phyloP scores from a whole-genome alignment of 37 sponge, comb jelly and placozoan species.

The Corticium candelabrum region DNA sequence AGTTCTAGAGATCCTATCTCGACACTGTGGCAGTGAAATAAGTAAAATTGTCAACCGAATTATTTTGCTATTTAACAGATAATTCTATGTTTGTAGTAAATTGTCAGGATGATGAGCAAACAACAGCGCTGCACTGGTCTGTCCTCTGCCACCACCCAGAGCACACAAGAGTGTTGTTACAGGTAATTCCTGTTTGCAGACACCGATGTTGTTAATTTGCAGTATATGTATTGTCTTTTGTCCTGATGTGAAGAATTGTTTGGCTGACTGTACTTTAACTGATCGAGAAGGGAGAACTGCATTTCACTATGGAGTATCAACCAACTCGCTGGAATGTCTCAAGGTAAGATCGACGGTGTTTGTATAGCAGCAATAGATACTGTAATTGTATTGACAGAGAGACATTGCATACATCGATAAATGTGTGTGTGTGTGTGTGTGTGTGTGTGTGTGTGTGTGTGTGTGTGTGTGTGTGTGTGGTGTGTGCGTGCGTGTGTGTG shows the following conservation, averaged over 20 bases:
- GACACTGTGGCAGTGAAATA: slow-evolving; percentile 8
- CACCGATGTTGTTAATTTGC: too few relatives aligned
- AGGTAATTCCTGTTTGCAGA: slow-evolving; percentile 25
- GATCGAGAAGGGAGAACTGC: slow-evolving; percentile 60
- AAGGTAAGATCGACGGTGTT: slow-evolving; percentile 24
- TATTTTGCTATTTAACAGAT: too few relatives aligned
- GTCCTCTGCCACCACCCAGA: slow-evolving; percentile 61
- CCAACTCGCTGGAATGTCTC: slow-evolving; percentile 44
- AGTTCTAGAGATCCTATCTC: slow-evolving; percentile 57
- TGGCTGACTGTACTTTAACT: slow-evolving; percentile 25
- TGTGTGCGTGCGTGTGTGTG: too few relatives aligned
- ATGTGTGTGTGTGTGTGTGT: too few relatives aligned
- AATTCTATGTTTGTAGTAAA: background rate
- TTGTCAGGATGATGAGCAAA: slow-evolving; percentile 52
- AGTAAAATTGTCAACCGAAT: background rate
- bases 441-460: too few relatives aligned
- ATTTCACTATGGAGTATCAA: slow-evolving; percentile 61
- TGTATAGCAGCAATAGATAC: background rate
- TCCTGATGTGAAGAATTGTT: too few relatives aligned
- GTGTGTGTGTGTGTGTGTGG: too few relatives aligned
- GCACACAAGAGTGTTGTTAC: slow-evolving; percentile 44
- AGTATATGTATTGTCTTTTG: too few relatives aligned
- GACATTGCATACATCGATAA: background rate
- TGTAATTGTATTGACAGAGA: background rate
- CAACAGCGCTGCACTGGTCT: slow-evolving; percentile 73